Conservation (phyloP, 2,113 vertebrate species). For the Heterocephalus glaber region DNA sequence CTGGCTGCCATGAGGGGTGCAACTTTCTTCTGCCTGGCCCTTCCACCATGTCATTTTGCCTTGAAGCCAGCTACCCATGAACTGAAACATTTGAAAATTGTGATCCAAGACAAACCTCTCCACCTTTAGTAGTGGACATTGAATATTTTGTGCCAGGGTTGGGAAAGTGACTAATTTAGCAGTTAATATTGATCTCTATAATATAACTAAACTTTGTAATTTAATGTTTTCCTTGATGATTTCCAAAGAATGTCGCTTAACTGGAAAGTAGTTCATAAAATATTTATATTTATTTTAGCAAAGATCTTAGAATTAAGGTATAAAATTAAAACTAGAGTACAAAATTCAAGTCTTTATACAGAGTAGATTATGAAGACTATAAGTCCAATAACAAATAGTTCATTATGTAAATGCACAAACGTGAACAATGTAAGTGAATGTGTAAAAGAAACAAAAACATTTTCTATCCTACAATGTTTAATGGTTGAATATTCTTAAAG, state of each 20-base stretch:
- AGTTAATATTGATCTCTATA: background rate
- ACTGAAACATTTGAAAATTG: background rate
- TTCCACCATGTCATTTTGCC: too few species aligned
- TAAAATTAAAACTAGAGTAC: background rate
- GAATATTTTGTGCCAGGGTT: background rate
- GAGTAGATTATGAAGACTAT: background rate
- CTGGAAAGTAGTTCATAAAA: conserved; percentile 50
- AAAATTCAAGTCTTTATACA: background rate
- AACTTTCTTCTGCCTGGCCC: background rate
- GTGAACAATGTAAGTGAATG: background rate
- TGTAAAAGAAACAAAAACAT: background rate
- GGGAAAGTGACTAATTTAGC: background rate
- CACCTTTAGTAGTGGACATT: background rate
- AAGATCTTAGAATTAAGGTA: conserved; percentile 38
- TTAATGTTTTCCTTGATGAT: background rate
- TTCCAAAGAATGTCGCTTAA: conserved; percentile 8
- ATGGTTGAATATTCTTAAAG: background rate
- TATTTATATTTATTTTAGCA: conserved; percentile 51
- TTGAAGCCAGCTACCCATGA: background rate
- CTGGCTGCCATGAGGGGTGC: background rate
- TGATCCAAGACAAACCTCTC: background rate
- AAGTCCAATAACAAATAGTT: conserved; percentile 1
- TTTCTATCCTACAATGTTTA: conserved; percentile 14
- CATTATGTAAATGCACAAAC: background rate
- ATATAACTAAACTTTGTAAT: background rate